Conservation (phyloP, 2,888 invertebrate genomes). For the Linyphia triangularis region DNA sequence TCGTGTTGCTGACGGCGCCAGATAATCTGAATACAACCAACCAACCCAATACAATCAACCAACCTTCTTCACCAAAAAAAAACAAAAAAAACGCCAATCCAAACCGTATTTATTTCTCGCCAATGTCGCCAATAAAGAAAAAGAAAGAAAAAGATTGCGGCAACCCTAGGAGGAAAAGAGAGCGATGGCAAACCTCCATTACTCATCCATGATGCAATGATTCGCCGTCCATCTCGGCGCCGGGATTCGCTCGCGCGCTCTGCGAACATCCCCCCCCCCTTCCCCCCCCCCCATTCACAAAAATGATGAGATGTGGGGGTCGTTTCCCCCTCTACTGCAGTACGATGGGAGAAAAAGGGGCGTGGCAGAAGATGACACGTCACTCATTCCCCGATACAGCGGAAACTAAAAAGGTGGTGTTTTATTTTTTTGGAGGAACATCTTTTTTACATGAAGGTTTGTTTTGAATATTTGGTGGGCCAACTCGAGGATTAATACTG, state of each 20-base stretch:
- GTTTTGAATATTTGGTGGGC: too few relatives aligned
- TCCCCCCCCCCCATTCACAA: not conserved
- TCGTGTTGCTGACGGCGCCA: too few relatives aligned
- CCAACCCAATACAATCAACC: too few relatives aligned
- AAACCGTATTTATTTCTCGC: not conserved
- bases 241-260: slow-evolving; percentile 62
- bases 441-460: too few relatives aligned
- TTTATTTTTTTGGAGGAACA: too few relatives aligned
- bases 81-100: not conserved
- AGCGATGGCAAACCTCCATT: slow-evolving; percentile 67
- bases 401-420: not conserved
- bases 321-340: not conserved
- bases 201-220: slow-evolving; percentile 72
- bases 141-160: too few relatives aligned
- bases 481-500: too few relatives aligned
- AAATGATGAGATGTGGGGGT: slow-evolving; percentile 14
- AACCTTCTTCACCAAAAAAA: too few relatives aligned
- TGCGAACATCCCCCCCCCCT: not conserved
- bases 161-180: slow-evolving; percentile 46
- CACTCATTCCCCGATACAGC: not conserved
- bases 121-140: slow-evolving; percentile 26
- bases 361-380: slow-evolving; percentile 57
- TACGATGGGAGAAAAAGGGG: slow-evolving; percentile 48
- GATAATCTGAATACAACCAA: too few relatives aligned
- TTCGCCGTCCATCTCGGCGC: slow-evolving; percentile 68